phyloP scores from a whole-genome alignment of 2,113 vertebrate species.

The Peromyscus californicus region DNA sequence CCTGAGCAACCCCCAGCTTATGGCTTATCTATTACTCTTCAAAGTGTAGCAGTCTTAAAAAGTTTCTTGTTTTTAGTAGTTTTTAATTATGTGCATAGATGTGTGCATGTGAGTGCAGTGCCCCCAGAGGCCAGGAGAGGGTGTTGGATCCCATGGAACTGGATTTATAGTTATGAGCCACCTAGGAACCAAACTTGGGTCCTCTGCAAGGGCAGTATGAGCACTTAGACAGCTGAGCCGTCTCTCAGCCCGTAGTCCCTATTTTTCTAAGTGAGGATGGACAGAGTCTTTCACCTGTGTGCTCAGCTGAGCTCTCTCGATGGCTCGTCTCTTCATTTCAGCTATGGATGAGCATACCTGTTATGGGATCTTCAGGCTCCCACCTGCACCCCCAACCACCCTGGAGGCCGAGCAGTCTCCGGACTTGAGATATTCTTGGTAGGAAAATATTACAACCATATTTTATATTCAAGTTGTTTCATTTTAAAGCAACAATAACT shows the following conservation, averaged over 20 bases:
- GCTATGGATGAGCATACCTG: neutral
- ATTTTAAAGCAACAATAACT: neutral
- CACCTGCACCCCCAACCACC: rapidly evolving
- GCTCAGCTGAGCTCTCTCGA: neutral
- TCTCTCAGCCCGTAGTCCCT: neutral
- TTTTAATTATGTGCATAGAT: neutral
- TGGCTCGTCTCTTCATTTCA: neutral
- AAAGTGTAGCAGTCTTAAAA: neutral
- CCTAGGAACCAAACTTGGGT: too few relatives aligned
- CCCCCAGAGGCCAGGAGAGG: too few relatives aligned
- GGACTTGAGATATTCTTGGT: neutral
- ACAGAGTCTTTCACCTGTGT: too few relatives aligned
- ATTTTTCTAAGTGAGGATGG: neutral
- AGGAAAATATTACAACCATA: neutral
- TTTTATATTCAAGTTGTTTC: neutral
- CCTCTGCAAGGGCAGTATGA: neutral
- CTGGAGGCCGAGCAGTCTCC: rapidly evolving
- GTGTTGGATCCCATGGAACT: neutral
- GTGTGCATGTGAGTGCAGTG: neutral
- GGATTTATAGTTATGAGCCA: neutral
- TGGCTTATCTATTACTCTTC: conserved; percentile 77
- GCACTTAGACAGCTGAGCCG: neutral
- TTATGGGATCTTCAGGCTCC: neutral
- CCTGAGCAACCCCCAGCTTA: conserved; percentile 73
- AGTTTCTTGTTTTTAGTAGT: neutral